These are phyloP conservation scores for Pyralis farinalis DNA, from an alignment of 2,888 invertebrate genomes.

Conservation along the genomic window DNA sequence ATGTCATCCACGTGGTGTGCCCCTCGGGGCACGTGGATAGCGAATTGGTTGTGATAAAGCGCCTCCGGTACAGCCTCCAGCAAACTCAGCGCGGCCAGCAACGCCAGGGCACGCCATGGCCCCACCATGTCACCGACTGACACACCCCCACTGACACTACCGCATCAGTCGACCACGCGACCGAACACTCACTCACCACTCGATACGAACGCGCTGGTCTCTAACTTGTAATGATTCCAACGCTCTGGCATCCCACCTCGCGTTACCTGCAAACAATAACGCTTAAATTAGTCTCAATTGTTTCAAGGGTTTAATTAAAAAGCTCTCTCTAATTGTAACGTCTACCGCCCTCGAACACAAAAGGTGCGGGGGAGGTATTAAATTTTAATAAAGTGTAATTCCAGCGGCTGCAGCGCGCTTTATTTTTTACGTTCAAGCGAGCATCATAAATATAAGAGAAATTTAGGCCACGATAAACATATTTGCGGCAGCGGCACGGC, in stretches of 20 bases:
- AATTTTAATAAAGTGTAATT: slow-evolving; percentile 62
- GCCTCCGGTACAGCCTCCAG: slow-evolving; percentile 42
- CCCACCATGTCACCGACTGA: slow-evolving; percentile 55
- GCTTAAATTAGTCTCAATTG: slow-evolving; percentile 10
- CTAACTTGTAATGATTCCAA: slow-evolving; percentile 15
- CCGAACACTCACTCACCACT: slow-evolving; percentile 11
- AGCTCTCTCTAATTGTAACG: slow-evolving; percentile 43
- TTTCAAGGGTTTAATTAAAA: slow-evolving; percentile 45
- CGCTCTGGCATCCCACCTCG: slow-evolving; percentile 45
- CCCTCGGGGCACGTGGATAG: slow-evolving; percentile 90
- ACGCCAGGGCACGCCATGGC: slow-evolving; percentile 67
- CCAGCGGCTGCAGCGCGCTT: slow-evolving; percentile 7
- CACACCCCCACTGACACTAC: slow-evolving; percentile 36
- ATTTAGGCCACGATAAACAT: slow-evolving; percentile 60
- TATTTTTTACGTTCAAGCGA: slow-evolving; percentile 41
- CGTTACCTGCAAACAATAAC: slow-evolving; percentile 41
- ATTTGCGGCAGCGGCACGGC: slow-evolving; percentile 46
- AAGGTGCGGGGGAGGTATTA: slow-evolving; percentile 49
- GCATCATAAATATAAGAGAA: slow-evolving; percentile 49
- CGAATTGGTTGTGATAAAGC: slow-evolving; percentile 91
- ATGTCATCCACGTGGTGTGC: slow-evolving; percentile 86
- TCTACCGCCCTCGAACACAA: slow-evolving; percentile 39
- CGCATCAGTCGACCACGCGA: slow-evolving; percentile 43
- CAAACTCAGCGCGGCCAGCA: slow-evolving; percentile 41
- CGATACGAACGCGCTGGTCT: slow-evolving; percentile 1